Conservation (phyloP, 1,140 invertebrate genomes). For the Eulimnadia texana region DNA sequence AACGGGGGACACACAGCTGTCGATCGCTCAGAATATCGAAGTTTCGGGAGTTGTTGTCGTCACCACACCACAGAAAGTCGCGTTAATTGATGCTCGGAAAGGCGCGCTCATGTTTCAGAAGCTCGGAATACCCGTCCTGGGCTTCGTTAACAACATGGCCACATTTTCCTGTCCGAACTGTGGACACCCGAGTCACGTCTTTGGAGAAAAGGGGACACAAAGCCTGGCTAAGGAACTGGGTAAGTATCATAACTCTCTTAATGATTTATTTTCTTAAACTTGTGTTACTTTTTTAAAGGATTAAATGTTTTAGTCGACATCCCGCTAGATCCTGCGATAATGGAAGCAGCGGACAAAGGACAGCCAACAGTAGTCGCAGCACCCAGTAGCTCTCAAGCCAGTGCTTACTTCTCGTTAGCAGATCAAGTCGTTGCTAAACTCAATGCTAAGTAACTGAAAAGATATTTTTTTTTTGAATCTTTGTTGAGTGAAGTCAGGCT, state of each 20-base stretch:
- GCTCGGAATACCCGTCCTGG: conserved; percentile 59
- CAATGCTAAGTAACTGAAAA: background rate
- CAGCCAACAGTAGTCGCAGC: conserved; percentile 57
- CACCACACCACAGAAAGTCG: conserved; percentile 69
- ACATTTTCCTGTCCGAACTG: conserved; percentile 55
- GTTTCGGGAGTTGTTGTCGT: conserved; percentile 54
- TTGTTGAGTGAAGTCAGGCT: background rate
- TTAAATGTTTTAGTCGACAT: conserved; percentile 50
- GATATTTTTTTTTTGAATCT: background rate
- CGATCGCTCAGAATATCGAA: conserved; percentile 57
- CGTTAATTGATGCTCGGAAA: conserved; percentile 61
- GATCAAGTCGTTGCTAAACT: background rate
- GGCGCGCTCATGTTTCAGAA: conserved; percentile 67
- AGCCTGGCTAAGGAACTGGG: conserved; percentile 22
- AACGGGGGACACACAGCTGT: conserved; percentile 79
- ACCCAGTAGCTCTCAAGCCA: conserved; percentile 38
- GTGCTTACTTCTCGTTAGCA: background rate
- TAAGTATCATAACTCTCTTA: conserved; percentile 3
- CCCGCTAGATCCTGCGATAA: conserved; percentile 53
- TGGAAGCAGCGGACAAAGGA: conserved; percentile 53
- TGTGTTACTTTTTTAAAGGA: conserved; percentile 25
- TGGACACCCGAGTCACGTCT: conserved; percentile 25
- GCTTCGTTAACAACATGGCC: conserved; percentile 75
- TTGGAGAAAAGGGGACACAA: conserved; percentile 22
- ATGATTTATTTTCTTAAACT: background rate